Evolutionary conservation across 2,888 invertebrate genomes (phyloP).

Genomic region (Heliconius erato): DNA sequence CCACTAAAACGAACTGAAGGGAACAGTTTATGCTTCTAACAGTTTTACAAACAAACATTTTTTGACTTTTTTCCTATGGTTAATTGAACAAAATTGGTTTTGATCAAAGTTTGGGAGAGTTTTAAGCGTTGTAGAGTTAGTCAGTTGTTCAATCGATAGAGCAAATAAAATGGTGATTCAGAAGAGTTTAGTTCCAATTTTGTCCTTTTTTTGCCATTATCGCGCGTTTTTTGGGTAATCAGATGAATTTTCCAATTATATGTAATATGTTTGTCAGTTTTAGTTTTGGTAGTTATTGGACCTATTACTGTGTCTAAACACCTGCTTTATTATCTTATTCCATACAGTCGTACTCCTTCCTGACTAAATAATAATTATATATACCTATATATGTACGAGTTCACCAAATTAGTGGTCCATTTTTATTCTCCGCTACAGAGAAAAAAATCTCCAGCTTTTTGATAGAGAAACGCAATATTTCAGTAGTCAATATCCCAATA

Average conservation of each 20-base stretch:
- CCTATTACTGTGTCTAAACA: background rate
- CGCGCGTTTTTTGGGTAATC: background rate
- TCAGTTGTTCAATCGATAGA: background rate
- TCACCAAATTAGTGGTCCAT: background rate
- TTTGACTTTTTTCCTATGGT: background rate
- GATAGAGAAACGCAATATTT: constrained; percentile 15
- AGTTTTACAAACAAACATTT: constrained; percentile 15
- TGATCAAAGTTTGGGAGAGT: constrained; percentile 11
- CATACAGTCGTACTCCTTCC: too few species aligned
- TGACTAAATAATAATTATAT: too few species aligned
- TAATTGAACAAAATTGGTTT: constrained; percentile 19
- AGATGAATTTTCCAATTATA: too few species aligned
- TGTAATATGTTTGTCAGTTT: background rate
- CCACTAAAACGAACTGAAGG: constrained; percentile 4
- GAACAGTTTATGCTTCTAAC: constrained; percentile 14
- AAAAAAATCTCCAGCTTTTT: background rate
- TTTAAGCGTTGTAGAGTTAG: constrained; percentile 22
- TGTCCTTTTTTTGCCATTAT: background rate
- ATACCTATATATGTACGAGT: too few species aligned
- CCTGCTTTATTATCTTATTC: too few species aligned
- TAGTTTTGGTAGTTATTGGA: background rate
- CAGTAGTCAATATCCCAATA: constrained; percentile 3
- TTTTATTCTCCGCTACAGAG: background rate
- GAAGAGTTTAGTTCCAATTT: background rate
- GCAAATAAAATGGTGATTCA: background rate